phyloP scores from a whole-genome alignment of 2,113 vertebrate species.

The Saiga tatarica region DNA sequence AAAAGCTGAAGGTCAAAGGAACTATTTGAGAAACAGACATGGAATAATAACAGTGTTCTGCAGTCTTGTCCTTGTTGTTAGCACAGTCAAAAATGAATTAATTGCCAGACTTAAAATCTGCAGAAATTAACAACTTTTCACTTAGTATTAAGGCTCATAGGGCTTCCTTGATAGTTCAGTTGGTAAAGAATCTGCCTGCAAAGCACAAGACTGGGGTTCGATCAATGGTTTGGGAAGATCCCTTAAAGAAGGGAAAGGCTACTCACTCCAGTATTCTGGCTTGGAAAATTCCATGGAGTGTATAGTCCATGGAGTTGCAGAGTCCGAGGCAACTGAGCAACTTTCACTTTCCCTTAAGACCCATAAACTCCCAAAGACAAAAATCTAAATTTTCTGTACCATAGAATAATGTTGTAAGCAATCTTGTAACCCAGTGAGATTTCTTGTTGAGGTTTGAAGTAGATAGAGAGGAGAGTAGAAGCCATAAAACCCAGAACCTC shows the following conservation, averaged over 20 bases:
- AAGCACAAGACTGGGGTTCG: background rate
- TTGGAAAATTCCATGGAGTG: background rate
- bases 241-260: background rate
- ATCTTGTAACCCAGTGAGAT: background rate
- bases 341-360: background rate
- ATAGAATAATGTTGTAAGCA: background rate
- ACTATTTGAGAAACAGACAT: background rate
- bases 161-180: background rate
- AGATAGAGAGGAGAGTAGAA: background rate
- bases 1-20: background rate
- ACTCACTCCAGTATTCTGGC: background rate
- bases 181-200: background rate
- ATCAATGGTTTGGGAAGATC: background rate
- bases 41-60: background rate
- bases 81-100: background rate
- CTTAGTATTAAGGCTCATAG: background rate
- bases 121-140: background rate
- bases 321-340: background rate
- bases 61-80: background rate
- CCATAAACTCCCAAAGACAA: background rate
- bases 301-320: background rate
- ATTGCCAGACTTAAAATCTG: background rate
- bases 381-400: background rate
- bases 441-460: background rate
- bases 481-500: background rate